phyloP scores from a whole-genome alignment of 2,888 invertebrate genomes.

The Nematopogon swammerdamellus region DNA sequence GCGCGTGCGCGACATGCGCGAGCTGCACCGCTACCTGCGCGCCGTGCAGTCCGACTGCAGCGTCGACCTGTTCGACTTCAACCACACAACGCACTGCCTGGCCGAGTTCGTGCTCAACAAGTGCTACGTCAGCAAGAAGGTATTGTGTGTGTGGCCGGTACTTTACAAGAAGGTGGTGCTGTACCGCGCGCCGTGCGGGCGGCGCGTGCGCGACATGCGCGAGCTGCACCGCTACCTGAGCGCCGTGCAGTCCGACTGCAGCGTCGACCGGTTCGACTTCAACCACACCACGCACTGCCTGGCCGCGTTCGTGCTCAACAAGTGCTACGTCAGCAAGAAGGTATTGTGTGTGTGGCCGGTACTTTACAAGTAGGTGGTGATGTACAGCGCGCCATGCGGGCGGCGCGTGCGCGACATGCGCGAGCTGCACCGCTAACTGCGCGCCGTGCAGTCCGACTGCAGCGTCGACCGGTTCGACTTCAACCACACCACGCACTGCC shows the following conservation, averaged over 20 bases:
- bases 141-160: no score
- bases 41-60: conserved; percentile 68
- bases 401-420: conserved; percentile 67
- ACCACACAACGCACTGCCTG: conserved; percentile 73
- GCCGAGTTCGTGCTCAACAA: conserved; percentile 78
- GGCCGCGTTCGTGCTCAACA: conserved; percentile 76
- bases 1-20: conserved; percentile 67
- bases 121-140: conserved; percentile 62
- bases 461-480: conserved; percentile 92
- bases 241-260: conserved; percentile 65
- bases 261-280: conserved; percentile 90
- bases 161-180: conserved; percentile 61
- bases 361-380: conserved; percentile 59
- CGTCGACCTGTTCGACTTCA: conserved; percentile 90
- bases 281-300: conserved; percentile 76
- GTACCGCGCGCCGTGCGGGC: conserved; percentile 83
- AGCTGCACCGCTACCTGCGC: conserved; percentile 74
- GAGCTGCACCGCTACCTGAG: conserved; percentile 78
- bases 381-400: conserved; percentile 83
- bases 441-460: conserved; percentile 64
- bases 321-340: conserved; percentile 62
- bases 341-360: no score
- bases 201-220: conserved; percentile 66
- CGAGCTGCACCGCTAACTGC: conserved; percentile 76
- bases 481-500: conserved; percentile 73